phyloP scores from a whole-genome alignment of 2,888 invertebrate species.

The Brenthis hecate region DNA sequence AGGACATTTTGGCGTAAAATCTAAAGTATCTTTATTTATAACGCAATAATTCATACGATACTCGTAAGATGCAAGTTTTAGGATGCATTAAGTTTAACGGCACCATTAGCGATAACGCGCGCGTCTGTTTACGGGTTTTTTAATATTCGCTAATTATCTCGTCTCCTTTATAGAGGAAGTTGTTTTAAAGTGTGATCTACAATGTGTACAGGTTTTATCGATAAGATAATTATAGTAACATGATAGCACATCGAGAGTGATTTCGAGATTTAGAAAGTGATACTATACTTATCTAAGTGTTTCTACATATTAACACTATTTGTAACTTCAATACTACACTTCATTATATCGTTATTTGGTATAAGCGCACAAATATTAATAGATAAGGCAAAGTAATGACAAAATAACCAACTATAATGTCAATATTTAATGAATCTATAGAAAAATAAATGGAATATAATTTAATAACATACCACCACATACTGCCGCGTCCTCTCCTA shows the following conservation, averaged over 20 bases:
- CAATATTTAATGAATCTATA: not conserved
- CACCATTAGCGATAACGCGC: conserved; percentile 59
- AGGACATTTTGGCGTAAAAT: conserved; percentile 25
- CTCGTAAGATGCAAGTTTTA: conserved; percentile 37
- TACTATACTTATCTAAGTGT: conserved; percentile 3
- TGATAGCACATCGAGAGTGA: not conserved
- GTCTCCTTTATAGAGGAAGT: conserved; percentile 42
- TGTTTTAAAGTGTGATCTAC: conserved; percentile 23
- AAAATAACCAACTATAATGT: too few relatives aligned
- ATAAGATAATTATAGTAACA: not conserved
- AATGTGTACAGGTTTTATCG: conserved; percentile 27
- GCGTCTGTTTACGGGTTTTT: conserved; percentile 58
- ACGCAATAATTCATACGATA: conserved; percentile 38
- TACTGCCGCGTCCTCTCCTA: conserved; percentile 92
- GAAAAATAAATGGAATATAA: not conserved
- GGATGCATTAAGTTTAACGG: conserved; percentile 41
- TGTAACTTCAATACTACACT: not conserved
- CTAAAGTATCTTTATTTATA: conserved; percentile 32
- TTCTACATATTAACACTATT: not conserved
- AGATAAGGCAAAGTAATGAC: too few relatives aligned
- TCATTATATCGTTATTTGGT: too few relatives aligned
- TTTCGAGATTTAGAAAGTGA: conserved; percentile 15
- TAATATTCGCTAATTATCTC: conserved; percentile 66
- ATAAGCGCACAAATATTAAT: too few relatives aligned
- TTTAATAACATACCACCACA: conserved; percentile 91